A percentile compares a stretch with the other conserved stretches of the same genome.
Evolutionary conservation across 2,888 invertebrate species (phyloP).

Genomic region (Drosophila prolongata): DNA sequence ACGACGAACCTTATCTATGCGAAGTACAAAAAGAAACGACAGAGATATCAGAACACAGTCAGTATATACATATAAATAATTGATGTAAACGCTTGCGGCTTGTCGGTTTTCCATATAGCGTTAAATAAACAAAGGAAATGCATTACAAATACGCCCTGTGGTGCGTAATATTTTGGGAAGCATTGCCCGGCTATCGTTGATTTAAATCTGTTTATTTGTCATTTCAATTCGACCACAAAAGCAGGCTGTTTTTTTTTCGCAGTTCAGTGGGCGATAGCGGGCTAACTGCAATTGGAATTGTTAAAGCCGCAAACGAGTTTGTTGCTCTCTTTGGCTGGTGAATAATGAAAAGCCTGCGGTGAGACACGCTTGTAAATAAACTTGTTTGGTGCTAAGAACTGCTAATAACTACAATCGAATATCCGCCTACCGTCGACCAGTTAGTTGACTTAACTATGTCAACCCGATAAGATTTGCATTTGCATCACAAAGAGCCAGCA

Average conservation of each 20-base stretch:
- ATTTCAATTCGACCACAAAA: conserved; percentile 20
- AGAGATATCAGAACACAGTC: conserved; percentile 23
- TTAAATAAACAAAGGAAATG: conserved; percentile 35
- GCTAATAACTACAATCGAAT: conserved; percentile 65
- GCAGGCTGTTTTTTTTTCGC: neutral
- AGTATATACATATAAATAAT: conserved; percentile 1
- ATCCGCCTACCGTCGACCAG: conserved; percentile 63
- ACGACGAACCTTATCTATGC: conserved; percentile 19
- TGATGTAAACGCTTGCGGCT: conserved; percentile 1
- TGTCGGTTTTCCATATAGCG: neutral
- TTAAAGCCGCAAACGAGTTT: conserved; percentile 55
- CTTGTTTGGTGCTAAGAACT: conserved; percentile 64
- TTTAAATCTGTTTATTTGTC: conserved; percentile 26
- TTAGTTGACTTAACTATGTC: conserved; percentile 67
- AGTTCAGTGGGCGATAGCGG: conserved; percentile 48
- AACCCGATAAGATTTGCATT: conserved; percentile 62
- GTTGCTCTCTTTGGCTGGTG: conserved; percentile 12
- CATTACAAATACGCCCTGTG: conserved; percentile 54
- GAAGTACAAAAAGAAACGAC: conserved; percentile 11
- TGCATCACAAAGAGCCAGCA: conserved; percentile 48
- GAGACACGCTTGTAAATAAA: conserved; percentile 48
- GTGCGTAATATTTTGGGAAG: conserved; percentile 25
- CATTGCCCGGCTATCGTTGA: conserved; percentile 16
- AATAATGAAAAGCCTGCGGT: conserved; percentile 26
- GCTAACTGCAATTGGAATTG: conserved; percentile 48